phyloP scores from a whole-genome alignment of 92 coral and sea anemone species.

The Hydrozoanthus gracilis region DNA sequence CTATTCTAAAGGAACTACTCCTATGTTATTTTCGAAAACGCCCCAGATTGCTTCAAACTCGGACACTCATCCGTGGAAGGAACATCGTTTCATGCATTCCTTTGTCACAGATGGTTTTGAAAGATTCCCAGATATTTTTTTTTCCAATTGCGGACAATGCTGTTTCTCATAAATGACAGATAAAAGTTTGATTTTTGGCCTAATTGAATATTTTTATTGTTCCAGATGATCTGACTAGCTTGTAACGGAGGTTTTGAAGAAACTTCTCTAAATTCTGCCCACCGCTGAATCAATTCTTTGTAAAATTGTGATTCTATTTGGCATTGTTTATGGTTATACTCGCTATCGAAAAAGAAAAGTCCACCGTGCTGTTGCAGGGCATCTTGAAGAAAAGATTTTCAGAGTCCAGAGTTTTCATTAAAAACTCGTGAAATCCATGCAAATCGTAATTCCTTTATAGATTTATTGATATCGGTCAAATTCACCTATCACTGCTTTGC shows the following conservation, averaged over 20 bases:
- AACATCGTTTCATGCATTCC: background rate
- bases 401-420: too few species aligned
- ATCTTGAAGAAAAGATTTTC: too few species aligned
- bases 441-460: too few species aligned
- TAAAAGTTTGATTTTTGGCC: background rate
- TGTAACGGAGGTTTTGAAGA: background rate
- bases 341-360: background rate
- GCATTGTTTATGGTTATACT: background rate
- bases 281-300: background rate
- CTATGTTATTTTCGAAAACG: background rate
- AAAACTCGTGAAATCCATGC: too few species aligned
- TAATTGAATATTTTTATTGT: background rate
- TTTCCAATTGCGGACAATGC: background rate
- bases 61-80: slow-evolving; percentile 10
- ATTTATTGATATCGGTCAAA: background rate
- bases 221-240: slow-evolving; percentile 7
- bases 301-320: slow-evolving; percentile 10
- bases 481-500: background rate
- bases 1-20: too few species aligned
- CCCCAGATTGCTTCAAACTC: background rate
- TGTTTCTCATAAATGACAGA: background rate
- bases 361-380: background rate
- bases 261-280: background rate
- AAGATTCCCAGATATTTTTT: background rate
- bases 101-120: background rate